Evolutionary conservation across 2,113 vertebrate species (phyloP).

Genomic region (Rattus rattus): DNA sequence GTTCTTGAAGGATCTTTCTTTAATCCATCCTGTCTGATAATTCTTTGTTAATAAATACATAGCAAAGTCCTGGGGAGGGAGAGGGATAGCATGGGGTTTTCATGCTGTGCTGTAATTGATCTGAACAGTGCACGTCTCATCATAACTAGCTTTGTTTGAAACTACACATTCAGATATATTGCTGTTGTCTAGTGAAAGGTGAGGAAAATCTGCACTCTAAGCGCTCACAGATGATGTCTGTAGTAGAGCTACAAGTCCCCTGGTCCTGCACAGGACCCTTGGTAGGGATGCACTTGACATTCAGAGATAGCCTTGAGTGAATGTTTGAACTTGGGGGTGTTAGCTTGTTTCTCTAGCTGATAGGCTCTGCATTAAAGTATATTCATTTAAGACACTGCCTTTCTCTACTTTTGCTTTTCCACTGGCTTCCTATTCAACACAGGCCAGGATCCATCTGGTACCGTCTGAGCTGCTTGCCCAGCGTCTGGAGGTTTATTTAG

Average conservation of each 20-base stretch:
- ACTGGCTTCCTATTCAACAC: slow-evolving; percentile 14
- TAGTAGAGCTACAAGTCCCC: background rate
- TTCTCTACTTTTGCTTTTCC: slow-evolving; percentile 10
- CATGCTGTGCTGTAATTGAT: background rate
- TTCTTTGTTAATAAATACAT: background rate
- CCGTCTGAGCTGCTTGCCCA: background rate
- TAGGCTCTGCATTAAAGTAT: slow-evolving; percentile 34
- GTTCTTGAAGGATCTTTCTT: background rate
- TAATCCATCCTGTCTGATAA: background rate
- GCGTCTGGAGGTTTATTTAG: background rate
- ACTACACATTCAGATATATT: background rate
- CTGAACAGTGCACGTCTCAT: background rate
- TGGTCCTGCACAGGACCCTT: background rate
- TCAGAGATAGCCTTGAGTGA: slow-evolving; percentile 1
- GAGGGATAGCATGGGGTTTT: background rate
- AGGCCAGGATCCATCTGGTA: background rate
- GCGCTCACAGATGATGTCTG: background rate
- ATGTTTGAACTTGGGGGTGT: background rate
- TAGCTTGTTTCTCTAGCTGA: slow-evolving; percentile 38
- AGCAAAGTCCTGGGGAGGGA: background rate
- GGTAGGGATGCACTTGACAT: background rate
- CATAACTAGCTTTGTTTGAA: background rate
- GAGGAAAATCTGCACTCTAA: background rate
- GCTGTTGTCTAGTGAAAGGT: background rate
- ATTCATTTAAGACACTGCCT: slow-evolving; percentile 45